Conservation (phyloP, 2,888 invertebrate genomes). For the Cheilosia vulpina region DNA sequence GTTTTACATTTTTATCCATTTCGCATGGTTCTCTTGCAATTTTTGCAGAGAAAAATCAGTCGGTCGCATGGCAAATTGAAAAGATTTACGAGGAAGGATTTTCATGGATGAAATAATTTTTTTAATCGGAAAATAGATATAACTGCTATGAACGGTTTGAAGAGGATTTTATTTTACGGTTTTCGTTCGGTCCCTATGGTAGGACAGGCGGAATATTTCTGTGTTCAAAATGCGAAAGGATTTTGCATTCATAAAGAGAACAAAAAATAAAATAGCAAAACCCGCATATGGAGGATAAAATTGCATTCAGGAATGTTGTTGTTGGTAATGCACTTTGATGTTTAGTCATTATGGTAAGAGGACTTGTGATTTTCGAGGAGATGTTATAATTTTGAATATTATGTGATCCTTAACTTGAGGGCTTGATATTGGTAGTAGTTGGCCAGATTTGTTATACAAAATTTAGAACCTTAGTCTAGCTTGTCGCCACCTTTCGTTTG, state of each 20-base stretch:
- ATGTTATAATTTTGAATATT: not conserved
- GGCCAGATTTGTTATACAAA: too few species aligned
- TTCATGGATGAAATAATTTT: constrained; percentile 79
- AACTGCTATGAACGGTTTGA: constrained; percentile 61
- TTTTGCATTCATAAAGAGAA: not conserved
- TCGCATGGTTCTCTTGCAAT: constrained; percentile 32
- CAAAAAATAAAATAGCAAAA: constrained; percentile 57
- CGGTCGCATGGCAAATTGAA: constrained; percentile 64
- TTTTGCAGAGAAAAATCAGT: constrained; percentile 66
- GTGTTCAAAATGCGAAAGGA: constrained; percentile 61
- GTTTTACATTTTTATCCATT: constrained; percentile 63
- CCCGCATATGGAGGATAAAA: constrained; percentile 2
- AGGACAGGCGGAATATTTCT: constrained; percentile 32
- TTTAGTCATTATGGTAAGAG: constrained; percentile 17
- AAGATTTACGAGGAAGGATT: constrained; percentile 76
- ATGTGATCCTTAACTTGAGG: too few species aligned
- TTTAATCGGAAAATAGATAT: constrained; percentile 76
- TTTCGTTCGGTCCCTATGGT: constrained; percentile 1
- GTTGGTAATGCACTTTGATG: not conserved
- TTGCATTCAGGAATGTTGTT: not conserved
- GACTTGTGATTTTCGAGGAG: not conserved
- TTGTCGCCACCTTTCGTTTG: too few species aligned
- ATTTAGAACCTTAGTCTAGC: too few species aligned
- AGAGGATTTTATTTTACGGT: constrained; percentile 62
- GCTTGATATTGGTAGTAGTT: too few species aligned